Percentiles rank a stretch among this genome's conserved stretches.
Conservation (phyloP, 1,140 invertebrate genomes). For the Diploscapter pachys region DNA sequence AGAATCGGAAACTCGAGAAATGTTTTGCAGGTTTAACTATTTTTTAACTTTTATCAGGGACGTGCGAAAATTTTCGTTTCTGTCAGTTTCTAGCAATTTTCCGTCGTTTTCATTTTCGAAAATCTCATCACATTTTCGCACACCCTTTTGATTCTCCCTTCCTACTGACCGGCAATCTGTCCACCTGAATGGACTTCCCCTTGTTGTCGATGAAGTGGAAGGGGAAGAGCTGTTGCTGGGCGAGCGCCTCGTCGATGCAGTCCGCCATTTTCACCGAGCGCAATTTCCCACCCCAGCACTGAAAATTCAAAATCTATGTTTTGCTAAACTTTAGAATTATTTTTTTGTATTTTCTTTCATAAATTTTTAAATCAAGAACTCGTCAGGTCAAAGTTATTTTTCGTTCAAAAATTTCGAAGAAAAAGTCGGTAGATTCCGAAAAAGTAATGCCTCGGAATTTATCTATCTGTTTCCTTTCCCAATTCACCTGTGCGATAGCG, state of each 20-base stretch:
- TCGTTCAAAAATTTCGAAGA: background rate
- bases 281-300: conserved; percentile 34
- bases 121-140: background rate
- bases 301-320: conserved; percentile 3
- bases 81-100: background rate
- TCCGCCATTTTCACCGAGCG: conserved; percentile 30
- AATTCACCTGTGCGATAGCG: conserved; percentile 27
- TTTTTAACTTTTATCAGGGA: background rate
- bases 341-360: background rate
- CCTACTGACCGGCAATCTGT: background rate
- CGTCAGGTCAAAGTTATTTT: background rate
- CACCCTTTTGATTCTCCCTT: conserved; percentile 8
- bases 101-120: conserved; percentile 4
- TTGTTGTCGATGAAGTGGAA: conserved; percentile 18
- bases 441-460: background rate
- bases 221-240: conserved; percentile 23
- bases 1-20: background rate
- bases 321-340: background rate
- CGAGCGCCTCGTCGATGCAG: conserved; percentile 12
- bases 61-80: background rate
- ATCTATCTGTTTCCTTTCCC: no score
- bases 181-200: background rate
- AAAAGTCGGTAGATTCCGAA: background rate
- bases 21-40: background rate
- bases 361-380: background rate